Conservation (phyloP, 2,888 invertebrate genomes). For the Lithosia quadra region DNA sequence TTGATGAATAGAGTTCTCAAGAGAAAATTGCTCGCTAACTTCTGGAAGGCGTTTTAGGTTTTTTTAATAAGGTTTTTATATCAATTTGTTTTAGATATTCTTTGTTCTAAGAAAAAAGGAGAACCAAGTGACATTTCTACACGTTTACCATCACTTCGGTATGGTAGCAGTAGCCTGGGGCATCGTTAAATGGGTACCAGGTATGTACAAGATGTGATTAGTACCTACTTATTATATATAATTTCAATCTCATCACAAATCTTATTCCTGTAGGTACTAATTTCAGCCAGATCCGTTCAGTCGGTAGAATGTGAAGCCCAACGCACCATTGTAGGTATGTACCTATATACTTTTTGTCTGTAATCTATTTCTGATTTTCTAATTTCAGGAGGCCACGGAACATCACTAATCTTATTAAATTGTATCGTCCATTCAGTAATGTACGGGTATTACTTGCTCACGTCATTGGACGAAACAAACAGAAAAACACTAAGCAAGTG, state of each 20-base stretch:
- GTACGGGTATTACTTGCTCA: constrained; percentile 92
- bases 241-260: neutral
- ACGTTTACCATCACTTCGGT: constrained; percentile 94
- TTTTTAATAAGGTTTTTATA: neutral
- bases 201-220: constrained; percentile 55
- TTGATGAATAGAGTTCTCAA: too few species aligned
- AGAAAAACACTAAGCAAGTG: constrained; percentile 92
- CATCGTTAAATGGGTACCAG: constrained; percentile 89
- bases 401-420: constrained; percentile 89
- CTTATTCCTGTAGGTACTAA: too few species aligned
- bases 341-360: too few species aligned
- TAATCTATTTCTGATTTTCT: neutral
- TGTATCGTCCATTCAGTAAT: constrained; percentile 92
- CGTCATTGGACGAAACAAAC: constrained; percentile 90
- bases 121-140: constrained; percentile 93
- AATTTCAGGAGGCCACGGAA: constrained; percentile 88
- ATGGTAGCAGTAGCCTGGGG: constrained; percentile 90
- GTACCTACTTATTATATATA: neutral
- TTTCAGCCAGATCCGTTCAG: too few species aligned
- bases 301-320: too few species aligned
- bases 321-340: too few species aligned
- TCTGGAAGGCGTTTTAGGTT: neutral
- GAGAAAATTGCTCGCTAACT: neutral
- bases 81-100: constrained; percentile 84
- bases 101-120: constrained; percentile 94